A percentile compares a stretch with the other conserved stretches of the same genome.
Conservation (phyloP, 2,113 vertebrate species). For the Gopherus evgoodei region DNA sequence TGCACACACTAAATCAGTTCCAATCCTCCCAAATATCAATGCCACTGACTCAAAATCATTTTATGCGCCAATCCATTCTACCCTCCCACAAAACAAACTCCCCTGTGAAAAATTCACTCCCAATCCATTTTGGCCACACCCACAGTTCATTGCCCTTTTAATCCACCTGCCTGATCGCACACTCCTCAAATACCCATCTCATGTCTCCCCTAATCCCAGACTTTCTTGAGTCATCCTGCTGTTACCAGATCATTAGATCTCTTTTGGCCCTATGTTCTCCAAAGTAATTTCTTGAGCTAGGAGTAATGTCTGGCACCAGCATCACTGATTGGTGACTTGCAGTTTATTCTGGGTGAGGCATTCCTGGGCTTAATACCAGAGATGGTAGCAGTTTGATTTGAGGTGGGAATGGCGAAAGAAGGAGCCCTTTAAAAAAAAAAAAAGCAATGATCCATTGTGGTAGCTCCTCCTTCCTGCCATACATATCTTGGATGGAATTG, state of each 20-base stretch:
- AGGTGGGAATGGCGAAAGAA: no score
- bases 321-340: neutral
- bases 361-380: constrained; percentile 19
- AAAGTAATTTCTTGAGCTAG: neutral
- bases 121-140: neutral
- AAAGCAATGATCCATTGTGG: neutral
- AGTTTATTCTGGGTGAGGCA: neutral
- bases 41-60: neutral
- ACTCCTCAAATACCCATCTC: neutral
- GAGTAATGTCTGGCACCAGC: neutral
- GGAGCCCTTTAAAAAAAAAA: neutral
- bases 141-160: neutral
- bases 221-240: neutral
- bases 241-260: neutral
- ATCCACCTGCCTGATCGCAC: neutral
- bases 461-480: neutral
- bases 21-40: neutral
- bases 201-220: neutral
- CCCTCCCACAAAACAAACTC: neutral
- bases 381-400: constrained; percentile 10
- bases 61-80: neutral
- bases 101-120: neutral
- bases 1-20: neutral
- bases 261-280: neutral
- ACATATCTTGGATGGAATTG: accelerated